Evolutionary conservation across 2,113 vertebrate genomes (phyloP), one percentile per base, ranked within the genome.

Genomic region (Mixornis gularis): DNA sequence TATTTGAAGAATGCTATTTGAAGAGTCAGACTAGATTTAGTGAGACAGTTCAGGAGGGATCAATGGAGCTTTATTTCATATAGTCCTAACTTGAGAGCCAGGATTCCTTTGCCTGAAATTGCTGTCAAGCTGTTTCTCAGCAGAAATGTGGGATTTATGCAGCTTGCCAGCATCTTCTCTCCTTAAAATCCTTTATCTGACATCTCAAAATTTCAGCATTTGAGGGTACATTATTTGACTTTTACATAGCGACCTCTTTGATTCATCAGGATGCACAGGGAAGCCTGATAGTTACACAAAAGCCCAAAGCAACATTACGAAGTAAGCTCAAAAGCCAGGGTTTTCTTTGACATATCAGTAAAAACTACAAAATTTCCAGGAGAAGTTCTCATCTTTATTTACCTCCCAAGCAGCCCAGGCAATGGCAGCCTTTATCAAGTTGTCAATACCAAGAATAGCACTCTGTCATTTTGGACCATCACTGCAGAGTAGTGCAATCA

Each of bases 11-110:
- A 46, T 60, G 51, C 77, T 94, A 16, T 90, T 76, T 92, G 89
- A 93, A 80, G 70, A 93, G 53, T 56, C 82, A 73, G 84, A 41
- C 85, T 73, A 86, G 87, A 92, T 95, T 90, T 82, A 83, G 79
- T 40, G 6, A 78, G 51, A 58, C 2, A 8, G 70, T 82, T 80
- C 82, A 76, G 79, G 58, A 60, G 56, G 65, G 83, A 91, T 94
- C 87, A 90, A 49, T 3, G 7, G 36, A 90, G 84, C 65, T 92
- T 96, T 90, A 87, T 89, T 94, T 96, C 86, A 68, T 68, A 70
- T 16, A 80, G 51, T 78, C 43, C 62, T 44, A 79, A 60, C 32
- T 21, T n/a, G 30, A 86, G 73, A 62, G 65, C 40, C 32, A 58
- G 63, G 78, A 86, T 69, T 93, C 69, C 69, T 77, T 66, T 60